These are phyloP conservation scores for Odontothrips loti DNA, from an alignment of 2,888 invertebrate species.

Conservation along the genomic window DNA sequence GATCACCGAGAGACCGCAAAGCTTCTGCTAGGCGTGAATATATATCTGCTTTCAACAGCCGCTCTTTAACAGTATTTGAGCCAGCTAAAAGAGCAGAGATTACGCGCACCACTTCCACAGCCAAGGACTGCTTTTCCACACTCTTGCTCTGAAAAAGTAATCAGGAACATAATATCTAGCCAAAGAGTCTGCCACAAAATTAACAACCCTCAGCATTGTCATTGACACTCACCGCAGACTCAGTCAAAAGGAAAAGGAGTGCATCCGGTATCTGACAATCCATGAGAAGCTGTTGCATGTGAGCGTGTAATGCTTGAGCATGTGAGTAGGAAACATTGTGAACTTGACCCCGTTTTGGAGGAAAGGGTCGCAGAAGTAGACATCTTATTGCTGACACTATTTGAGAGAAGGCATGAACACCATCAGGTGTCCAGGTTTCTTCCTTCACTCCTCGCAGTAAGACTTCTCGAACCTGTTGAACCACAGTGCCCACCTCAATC, in stretches of 20 bases:
- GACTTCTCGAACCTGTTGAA: constrained; percentile 43
- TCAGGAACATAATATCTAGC: background rate
- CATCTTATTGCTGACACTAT: background rate
- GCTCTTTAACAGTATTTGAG: constrained; percentile 41
- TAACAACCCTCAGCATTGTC: background rate
- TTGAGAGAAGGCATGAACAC: constrained; percentile 33
- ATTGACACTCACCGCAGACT: constrained; percentile 30
- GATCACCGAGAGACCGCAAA: constrained; percentile 48
- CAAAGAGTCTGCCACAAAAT: background rate
- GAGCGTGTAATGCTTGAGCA: background rate
- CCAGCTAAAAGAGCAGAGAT: constrained; percentile 41
- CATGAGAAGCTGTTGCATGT: background rate
- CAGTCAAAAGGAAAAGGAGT: background rate
- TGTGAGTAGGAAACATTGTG: background rate
- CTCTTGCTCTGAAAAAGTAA: constrained; percentile 43
- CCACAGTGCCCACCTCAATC: constrained; percentile 52
- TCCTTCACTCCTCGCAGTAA: constrained; percentile 31
- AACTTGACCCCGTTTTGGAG: background rate
- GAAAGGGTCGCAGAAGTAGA: background rate
- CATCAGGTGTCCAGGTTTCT: constrained; percentile 35
- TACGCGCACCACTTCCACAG: constrained; percentile 44
- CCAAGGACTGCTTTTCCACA: constrained; percentile 43
- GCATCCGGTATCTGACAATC: constrained; percentile 8
- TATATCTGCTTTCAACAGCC: constrained; percentile 45
- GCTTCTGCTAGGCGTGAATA: constrained; percentile 46